Conservation (phyloP, 1,140 invertebrate genomes). For the Pollicipes pollicipes region DNA sequence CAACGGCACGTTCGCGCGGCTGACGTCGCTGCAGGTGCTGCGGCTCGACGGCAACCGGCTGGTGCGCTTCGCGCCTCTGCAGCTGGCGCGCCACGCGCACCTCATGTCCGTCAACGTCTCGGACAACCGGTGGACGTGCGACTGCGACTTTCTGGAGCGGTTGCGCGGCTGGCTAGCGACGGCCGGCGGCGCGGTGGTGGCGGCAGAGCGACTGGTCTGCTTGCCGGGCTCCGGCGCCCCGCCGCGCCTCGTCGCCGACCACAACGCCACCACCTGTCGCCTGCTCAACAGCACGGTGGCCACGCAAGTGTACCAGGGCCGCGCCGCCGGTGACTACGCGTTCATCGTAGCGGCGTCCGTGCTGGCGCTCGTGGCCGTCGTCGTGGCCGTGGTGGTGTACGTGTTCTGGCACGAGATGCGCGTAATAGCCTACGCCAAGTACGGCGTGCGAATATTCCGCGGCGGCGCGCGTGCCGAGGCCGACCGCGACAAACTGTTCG, state of each 20-base stretch:
- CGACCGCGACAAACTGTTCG: conserved; percentile 53
- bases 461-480: conserved; percentile 29
- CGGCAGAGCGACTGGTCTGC: conserved; percentile 31
- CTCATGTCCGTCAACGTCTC: conserved; percentile 52
- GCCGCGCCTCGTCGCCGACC: conserved; percentile 55
- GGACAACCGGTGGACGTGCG: conserved; percentile 71
- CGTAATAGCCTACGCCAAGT: conserved; percentile 24
- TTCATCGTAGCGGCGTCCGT: conserved; percentile 44
- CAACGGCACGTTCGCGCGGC: conserved; percentile 56
- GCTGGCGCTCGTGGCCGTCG: conserved; percentile 35
- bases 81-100: conserved; percentile 48
- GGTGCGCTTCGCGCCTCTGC: conserved; percentile 64
- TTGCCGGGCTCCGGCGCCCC: conserved; percentile 45
- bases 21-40: conserved; percentile 59
- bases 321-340: conserved; percentile 32
- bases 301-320: conserved; percentile 4
- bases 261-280: conserved; percentile 12
- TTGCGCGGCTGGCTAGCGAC: conserved; percentile 60
- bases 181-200: conserved; percentile 31
- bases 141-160: conserved; percentile 71
- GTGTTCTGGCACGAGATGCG: conserved; percentile 45
- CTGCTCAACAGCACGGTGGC: conserved; percentile 12
- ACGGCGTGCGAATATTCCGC: conserved; percentile 47
- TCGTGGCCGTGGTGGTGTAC: conserved; percentile 51
- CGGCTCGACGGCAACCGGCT: conserved; percentile 67